A percentile compares a stretch with the other conserved stretches of the same genome.
These are phyloP conservation scores for Phylloscopus trochiloides DNA, from an alignment of 2,113 vertebrate genomes.

Conservation along the genomic window DNA sequence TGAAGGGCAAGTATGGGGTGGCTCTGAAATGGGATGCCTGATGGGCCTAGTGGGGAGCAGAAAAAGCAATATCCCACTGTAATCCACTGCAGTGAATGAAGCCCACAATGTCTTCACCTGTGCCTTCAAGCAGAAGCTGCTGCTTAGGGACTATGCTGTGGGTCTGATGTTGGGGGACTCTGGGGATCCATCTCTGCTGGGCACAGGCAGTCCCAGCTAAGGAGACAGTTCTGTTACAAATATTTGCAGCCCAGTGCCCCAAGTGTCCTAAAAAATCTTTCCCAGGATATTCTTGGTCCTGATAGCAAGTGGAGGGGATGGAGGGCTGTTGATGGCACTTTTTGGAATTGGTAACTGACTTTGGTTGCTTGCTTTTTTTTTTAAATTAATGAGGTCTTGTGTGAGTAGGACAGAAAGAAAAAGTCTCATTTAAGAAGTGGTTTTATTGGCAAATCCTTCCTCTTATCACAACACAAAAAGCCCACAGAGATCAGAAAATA, in stretches of 20 bases:
- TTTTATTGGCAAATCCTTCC: not conserved
- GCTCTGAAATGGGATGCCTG: not conserved
- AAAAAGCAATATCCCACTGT: not conserved
- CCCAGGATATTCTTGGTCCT: not conserved
- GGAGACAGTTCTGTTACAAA: not conserved
- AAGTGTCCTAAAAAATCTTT: not conserved
- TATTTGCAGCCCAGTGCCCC: not conserved
- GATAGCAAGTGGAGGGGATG: fast-evolving
- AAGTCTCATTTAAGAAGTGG: not conserved
- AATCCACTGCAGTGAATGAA: not conserved
- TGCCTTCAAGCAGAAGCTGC: not conserved
- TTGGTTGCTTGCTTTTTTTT: not conserved
- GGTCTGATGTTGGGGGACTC: fast-evolving
- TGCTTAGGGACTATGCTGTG: not conserved
- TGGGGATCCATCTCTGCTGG: not conserved
- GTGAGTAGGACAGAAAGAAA: not conserved
- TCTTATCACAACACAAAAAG: not conserved
- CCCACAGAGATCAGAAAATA: not conserved
- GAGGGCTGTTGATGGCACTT: not conserved
- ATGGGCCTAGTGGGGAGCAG: not conserved
- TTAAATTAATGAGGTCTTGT: not conserved
- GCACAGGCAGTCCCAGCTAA: fast-evolving
- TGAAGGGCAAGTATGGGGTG: fast-evolving
- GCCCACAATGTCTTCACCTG: fast-evolving
- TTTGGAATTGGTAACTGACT: not conserved